A percentile compares a stretch with the other conserved stretches of the same genome.
These are phyloP conservation scores for honey bee (Apis mellifera) DNA, from an alignment of 1,140 invertebrate species.

Conservation along the genomic window Amel_HAv3.1 CM009935.2:11277501-11278000, in stretches of 20 bases:
- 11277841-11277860: slow-evolving; percentile 55
- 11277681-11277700: neutral
- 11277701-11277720: neutral
- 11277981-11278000: neutral
- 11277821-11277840: neutral
- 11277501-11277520: neutral
- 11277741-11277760: neutral
- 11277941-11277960: slow-evolving; percentile 10
- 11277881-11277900: slow-evolving; percentile 37
- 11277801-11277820: neutral
- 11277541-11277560: neutral
- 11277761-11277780: neutral
- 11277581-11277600: slow-evolving; percentile 7
- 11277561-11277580: slow-evolving; percentile 49
- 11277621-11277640: neutral
- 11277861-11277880: slow-evolving; percentile 74
- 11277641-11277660: slow-evolving; percentile 3
- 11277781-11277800: neutral
- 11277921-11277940: neutral
- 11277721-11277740: neutral
- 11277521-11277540: slow-evolving; percentile 39
- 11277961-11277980: neutral
- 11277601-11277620: slow-evolving; percentile 3
- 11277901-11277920: neutral
- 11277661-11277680: neutral